Percentiles rank a stretch among this genome's conserved stretches.
Conservation (phyloP, 2,888 invertebrate genomes). For the Linyphia triangularis region DNA sequence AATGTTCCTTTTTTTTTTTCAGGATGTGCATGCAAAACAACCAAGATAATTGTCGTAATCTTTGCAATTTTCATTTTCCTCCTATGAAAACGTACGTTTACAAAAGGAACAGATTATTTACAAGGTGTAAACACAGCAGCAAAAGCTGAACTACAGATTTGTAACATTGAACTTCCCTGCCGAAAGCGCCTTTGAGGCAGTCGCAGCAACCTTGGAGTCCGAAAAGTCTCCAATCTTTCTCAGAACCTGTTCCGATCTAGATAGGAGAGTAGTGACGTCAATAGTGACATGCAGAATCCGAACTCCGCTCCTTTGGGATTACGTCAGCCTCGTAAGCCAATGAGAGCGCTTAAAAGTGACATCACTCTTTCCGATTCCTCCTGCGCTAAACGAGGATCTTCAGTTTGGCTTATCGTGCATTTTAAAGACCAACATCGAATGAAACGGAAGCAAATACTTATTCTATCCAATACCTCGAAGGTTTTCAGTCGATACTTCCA, state of each 20-base stretch:
- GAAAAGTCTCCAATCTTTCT: constrained; percentile 54
- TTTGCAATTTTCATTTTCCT: background rate
- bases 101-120: constrained; percentile 14
- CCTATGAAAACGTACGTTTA: background rate
- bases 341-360: constrained; percentile 59
- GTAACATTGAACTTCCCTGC: constrained; percentile 46
- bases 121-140: constrained; percentile 47
- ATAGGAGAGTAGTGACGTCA: constrained; percentile 65
- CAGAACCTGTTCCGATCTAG: constrained; percentile 63
- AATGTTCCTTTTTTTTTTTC: too few relatives aligned
- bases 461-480: background rate
- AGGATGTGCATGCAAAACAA: too few relatives aligned
- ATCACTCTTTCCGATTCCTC: constrained; percentile 54
- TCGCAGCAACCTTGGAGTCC: constrained; percentile 54
- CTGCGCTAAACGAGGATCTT: constrained; percentile 20
- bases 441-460: background rate
- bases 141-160: constrained; percentile 4
- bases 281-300: constrained; percentile 43
- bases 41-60: too few relatives aligned
- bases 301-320: constrained; percentile 32
- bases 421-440: constrained; percentile 1
- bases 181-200: background rate
- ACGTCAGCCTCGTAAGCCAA: constrained; percentile 58
- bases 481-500: background rate
- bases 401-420: background rate